Evolutionary conservation across 2,797 vertebrate species (phyloP), one percentile per base, ranked within the genome.

Genomic region (Galagoides demidoff): DNA sequence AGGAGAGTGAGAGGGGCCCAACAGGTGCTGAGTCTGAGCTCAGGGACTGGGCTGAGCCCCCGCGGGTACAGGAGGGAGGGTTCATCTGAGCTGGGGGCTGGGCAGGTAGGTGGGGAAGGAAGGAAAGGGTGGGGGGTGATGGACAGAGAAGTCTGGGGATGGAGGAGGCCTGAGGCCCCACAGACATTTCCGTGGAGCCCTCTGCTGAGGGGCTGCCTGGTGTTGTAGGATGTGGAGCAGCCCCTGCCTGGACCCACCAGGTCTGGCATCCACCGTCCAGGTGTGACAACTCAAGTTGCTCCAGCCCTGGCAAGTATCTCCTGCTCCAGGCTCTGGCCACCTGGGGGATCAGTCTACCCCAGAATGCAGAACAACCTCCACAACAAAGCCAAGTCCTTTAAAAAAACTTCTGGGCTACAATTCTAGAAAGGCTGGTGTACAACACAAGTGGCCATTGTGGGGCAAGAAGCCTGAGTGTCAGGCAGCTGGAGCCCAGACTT

Each of bases 301-400:
- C 49, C 49, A 52, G 49, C 14, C 49, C 49, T 52, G 49, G 49
- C 14, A 52, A 52, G 49, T 52, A 16, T 52, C 49, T 16, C 14
- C 49, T 16, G 49, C 22, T 63, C 74, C 66, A 74, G 34, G 64
- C 34, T 19, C 1, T 29, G 8, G 9, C 1, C 4, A 3, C 37
- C 5, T 4, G 17, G 7, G 34, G n/a, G 11, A 17, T 0, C 25
- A 59, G 57, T 14, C 5, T 5, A 4, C 12, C 2, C 25, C 11
- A 0, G 25, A 14, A 27, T 4, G 19, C 0, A 5, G 2, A 4
- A 5, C 31, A 2, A 34, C 7, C 3, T 27, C 76, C 4, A 2
- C 45, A 12, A 59, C 83, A 25, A 9, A 34, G 57, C 27, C 31
- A 8, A 2, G 12, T 19, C 49, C 8, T 37, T 59, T 5, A 7